phyloP scores from a whole-genome alignment of 2,888 invertebrate genomes.

The Mesoligia furuncula region DNA sequence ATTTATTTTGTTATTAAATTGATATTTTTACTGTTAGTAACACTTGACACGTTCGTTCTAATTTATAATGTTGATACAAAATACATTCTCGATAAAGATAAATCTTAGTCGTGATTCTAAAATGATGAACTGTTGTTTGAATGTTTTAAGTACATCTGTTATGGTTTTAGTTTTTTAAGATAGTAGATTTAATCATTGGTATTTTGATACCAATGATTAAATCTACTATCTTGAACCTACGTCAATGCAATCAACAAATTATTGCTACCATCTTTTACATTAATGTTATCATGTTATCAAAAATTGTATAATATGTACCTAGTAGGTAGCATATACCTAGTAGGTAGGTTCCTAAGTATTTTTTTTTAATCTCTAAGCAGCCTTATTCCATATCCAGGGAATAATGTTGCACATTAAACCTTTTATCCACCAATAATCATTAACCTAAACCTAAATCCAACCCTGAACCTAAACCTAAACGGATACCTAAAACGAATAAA shows the following conservation, averaged over 20 bases:
- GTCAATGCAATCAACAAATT: constrained; percentile 48
- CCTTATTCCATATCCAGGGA: not conserved
- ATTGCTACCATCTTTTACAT: constrained; percentile 36
- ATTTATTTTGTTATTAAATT: constrained; percentile 67
- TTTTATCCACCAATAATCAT: too few relatives aligned
- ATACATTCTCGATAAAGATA: constrained; percentile 19
- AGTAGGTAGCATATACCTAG: not conserved
- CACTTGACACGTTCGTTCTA: constrained; percentile 34
- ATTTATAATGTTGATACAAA: constrained; percentile 45
- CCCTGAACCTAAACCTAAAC: too few relatives aligned
- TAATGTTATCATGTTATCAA: constrained; percentile 25
- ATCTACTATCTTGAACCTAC: constrained; percentile 45
- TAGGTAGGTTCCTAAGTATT: not conserved
- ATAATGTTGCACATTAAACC: not conserved
- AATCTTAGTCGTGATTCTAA: constrained; percentile 21
- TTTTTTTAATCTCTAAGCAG: not conserved
- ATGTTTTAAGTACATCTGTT: constrained; percentile 12
- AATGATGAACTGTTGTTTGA: constrained; percentile 34
- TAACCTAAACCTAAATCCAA: too few relatives aligned
- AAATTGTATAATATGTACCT: not conserved
- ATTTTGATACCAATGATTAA: constrained; percentile 38
- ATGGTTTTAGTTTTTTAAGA: constrained; percentile 13
- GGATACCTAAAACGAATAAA: too few relatives aligned
- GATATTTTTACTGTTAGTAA: constrained; percentile 53
- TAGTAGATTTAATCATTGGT: too few relatives aligned